Evolutionary conservation across 2,888 invertebrate species (phyloP).

Genomic region (Arge pagana): DNA sequence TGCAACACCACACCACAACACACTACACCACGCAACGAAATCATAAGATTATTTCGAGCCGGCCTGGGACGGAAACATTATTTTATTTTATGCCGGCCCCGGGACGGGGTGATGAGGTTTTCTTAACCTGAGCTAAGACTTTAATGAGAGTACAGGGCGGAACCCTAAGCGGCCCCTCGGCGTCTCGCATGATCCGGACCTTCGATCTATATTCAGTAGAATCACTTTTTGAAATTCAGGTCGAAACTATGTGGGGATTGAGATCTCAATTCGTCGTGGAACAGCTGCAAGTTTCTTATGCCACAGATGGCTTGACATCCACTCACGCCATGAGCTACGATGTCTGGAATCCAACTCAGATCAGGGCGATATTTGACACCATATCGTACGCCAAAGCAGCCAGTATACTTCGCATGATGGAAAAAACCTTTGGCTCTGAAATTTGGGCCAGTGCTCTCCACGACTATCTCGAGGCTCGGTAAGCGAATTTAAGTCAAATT

Average conservation of each 20-base stretch:
- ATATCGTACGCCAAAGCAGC: constrained; percentile 72
- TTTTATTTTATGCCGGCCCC: too few species aligned
- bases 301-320: constrained; percentile 63
- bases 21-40: too few species aligned
- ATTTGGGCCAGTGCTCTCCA: constrained; percentile 63
- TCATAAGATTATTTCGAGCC: too few species aligned
- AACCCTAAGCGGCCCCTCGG: too few species aligned
- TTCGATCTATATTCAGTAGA: neutral
- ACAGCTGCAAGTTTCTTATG: constrained; percentile 69
- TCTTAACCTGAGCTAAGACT: too few species aligned
- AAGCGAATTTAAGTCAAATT: too few species aligned
- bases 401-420: constrained; percentile 70
- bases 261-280: constrained; percentile 72
- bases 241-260: constrained; percentile 68
- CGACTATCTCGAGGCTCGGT: constrained; percentile 63
- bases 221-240: constrained; percentile 55
- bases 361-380: constrained; percentile 67
- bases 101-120: too few species aligned
- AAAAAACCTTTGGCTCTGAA: constrained; percentile 63
- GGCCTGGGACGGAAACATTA: too few species aligned
- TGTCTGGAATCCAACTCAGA: constrained; percentile 64
- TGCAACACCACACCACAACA: too few species aligned
- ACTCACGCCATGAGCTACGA: constrained; percentile 64
- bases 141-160: too few species aligned
- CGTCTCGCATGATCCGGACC: too few species aligned